phyloP scores from a whole-genome alignment of 1,140 invertebrate species.

The Drosophila obscura region DNA sequence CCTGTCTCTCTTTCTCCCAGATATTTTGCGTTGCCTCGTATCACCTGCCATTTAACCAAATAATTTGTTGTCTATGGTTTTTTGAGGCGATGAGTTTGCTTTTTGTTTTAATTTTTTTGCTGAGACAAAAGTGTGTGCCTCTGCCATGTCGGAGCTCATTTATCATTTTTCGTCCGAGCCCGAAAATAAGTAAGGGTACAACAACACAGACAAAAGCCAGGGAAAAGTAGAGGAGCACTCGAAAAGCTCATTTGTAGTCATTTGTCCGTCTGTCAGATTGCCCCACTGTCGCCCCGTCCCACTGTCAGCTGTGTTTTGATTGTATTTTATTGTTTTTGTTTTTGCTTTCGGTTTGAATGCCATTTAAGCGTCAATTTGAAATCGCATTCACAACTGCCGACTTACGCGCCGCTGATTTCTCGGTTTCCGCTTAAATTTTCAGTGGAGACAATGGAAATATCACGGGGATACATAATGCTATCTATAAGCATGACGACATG shows the following conservation, averaged over 20 bases:
- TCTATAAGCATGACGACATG: conserved; percentile 50
- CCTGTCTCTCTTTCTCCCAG: background rate
- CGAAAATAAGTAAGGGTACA: conserved; percentile 38
- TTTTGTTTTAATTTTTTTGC: conserved; percentile 25
- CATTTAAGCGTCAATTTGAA: conserved; percentile 74
- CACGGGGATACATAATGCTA: conserved; percentile 25
- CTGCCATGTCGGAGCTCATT: conserved; percentile 29
- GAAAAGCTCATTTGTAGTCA: conserved; percentile 77
- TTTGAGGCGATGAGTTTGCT: conserved; percentile 52
- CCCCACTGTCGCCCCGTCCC: background rate
- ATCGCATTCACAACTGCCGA: conserved; percentile 70
- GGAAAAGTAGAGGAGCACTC: conserved; percentile 58
- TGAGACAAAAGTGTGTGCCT: conserved; percentile 32
- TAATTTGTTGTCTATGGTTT: conserved; percentile 59
- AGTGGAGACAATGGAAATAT: conserved; percentile 55
- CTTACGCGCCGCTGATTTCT: conserved; percentile 68
- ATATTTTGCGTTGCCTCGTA: conserved; percentile 20
- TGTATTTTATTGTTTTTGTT: conserved; percentile 54
- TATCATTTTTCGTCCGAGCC: conserved; percentile 44
- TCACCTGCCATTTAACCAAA: conserved; percentile 58
- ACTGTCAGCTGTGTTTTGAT: conserved; percentile 35
- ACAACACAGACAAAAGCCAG: conserved; percentile 49
- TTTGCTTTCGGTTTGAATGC: conserved; percentile 63
- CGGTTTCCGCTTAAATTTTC: conserved; percentile 42
- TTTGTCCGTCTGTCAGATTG: conserved; percentile 52